A percentile compares a stretch with the other conserved stretches of the same genome.
Evolutionary conservation across 2,113 vertebrate genomes (phyloP).

Genomic region (Callocephalon fimbriatum): DNA sequence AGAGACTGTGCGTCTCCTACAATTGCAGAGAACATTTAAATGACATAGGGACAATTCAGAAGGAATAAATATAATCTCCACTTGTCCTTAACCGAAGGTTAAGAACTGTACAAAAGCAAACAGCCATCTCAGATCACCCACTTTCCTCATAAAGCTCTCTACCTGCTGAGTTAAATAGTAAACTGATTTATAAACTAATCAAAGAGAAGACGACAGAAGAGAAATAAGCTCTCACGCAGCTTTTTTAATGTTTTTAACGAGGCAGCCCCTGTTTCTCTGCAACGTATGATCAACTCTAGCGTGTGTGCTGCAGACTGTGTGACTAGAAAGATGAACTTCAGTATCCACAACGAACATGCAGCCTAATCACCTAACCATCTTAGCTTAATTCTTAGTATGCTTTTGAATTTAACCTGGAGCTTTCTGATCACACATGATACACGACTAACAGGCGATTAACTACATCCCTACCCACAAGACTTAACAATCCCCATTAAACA

Average conservation of each 20-base stretch:
- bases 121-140: not conserved
- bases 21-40: not conserved
- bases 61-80: not conserved
- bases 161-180: not conserved
- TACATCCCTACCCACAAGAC: not conserved
- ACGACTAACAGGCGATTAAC: not conserved
- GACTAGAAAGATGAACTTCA: not conserved
- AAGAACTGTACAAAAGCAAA: not conserved
- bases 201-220: not conserved
- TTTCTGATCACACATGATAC: not conserved
- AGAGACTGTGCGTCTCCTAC: accelerated
- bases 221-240: not conserved
- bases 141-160: not conserved
- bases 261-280: not conserved
- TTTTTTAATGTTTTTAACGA: not conserved
- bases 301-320: not conserved
- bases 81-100: not conserved
- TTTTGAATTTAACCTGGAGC: not conserved
- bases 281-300: not conserved
- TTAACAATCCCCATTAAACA: not conserved
- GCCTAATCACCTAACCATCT: not conserved
- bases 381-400: not conserved
- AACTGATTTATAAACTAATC: not conserved
- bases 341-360: accelerated
- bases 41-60: not conserved